Base-by-base conservation (phyloP, 2,888 invertebrate genomes). In the Netelia virgata region DNA sequence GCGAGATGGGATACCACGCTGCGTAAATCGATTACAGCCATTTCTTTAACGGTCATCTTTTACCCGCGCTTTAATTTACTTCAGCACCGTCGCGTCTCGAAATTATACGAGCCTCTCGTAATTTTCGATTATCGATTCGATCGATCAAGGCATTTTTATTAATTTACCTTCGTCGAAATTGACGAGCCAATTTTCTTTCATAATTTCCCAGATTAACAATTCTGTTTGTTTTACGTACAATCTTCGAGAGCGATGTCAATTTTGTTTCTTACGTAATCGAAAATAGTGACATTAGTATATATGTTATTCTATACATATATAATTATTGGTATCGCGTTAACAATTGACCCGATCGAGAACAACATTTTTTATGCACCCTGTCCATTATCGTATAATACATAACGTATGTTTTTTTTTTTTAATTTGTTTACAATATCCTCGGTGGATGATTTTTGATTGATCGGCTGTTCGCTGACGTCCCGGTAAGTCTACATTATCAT, bases 321-420 rank as follows among this genome's bases (percentile, higher is more conserved):
- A 61, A 20, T 61, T 23, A 61, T 14, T 69, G 50, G 11, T 53
- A 16, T 23, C 50, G 59, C 36, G 57, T 68, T 61, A 80, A 74
- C 80, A 74, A 81, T 81, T 77, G 77, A 77, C 61, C 50, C 50
- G 69, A 77, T 59, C 61, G 59, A 59, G 47, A 57, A 69, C 23
- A 53, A 53, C 41, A 20, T 72, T 72, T 64, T 53, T 23, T 55
- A 43, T 57, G 11, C 47, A 59, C 50, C 36, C 59, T 50, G 18
- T 69, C 36, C 36, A 77, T 68, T 20, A 55, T 63, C 43, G 8
- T 66, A 55, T 47, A 23, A 47, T 68, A 55, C 66, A 18, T 75
- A 66, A 75, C 76, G 23, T 68, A 57, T 59, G 23, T 23, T 66
- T 36, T 55, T n/a, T 59, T 75, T 43, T 68, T 47, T 47, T 61